Percentiles rank a stretch among this genome's conserved stretches.
These are phyloP conservation scores for Zaprionus camerounensis DNA, from an alignment of 1,140 invertebrate species.

Conservation along the genomic window DNA sequence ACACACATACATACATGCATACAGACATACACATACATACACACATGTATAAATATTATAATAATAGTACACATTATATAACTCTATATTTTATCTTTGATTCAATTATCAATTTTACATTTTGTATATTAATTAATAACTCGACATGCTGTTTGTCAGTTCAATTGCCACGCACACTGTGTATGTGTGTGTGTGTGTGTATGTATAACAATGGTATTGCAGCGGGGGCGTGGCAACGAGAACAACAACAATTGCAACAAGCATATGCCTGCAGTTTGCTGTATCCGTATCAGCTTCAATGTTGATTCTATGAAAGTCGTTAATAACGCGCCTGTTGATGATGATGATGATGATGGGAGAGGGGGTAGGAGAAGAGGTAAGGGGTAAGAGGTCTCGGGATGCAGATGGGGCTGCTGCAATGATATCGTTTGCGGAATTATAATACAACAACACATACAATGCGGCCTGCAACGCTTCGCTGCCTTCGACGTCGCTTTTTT, in stretches of 20 bases:
- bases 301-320: slow-evolving; percentile 67
- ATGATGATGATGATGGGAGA: slow-evolving; percentile 37
- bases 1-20: too few relatives aligned
- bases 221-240: not conserved
- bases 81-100: not conserved
- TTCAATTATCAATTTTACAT: not conserved
- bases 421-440: slow-evolving; percentile 71
- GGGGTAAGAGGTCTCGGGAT: not conserved
- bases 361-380: not conserved
- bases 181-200: not conserved
- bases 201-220: slow-evolving; percentile 13
- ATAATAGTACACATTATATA: not conserved
- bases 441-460: slow-evolving; percentile 36
- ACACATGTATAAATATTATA: not conserved
- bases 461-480: slow-evolving; percentile 66
- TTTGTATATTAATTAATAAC: not conserved
- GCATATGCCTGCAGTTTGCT: slow-evolving; percentile 12
- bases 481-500: slow-evolving; percentile 46
- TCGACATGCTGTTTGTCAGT: not conserved
- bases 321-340: slow-evolving; percentile 65
- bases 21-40: too few relatives aligned
- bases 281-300: slow-evolving; percentile 12
- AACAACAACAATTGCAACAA: not conserved
- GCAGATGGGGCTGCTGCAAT: slow-evolving; percentile 42
- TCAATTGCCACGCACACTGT: not conserved